These are phyloP conservation scores for Cirrhinus molitorella DNA, from an alignment of 2,797 vertebrate genomes.

Conservation along the genomic window DNA sequence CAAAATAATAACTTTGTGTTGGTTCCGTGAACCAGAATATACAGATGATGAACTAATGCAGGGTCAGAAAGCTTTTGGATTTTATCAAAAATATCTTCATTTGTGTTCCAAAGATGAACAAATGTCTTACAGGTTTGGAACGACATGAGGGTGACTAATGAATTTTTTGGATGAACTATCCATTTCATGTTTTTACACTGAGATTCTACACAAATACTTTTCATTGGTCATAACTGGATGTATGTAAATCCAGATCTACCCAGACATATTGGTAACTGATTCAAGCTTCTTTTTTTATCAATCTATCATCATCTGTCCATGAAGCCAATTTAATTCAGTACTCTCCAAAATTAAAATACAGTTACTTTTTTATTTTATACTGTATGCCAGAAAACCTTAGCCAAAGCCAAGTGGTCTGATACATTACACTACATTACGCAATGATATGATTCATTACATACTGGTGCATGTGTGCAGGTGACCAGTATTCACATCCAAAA, in stretches of 20 bases:
- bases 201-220: not conserved
- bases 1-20: no score
- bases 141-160: no score
- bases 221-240: not conserved
- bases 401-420: not conserved
- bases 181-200: not conserved
- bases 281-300: conserved; percentile 1
- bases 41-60: no score
- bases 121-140: no score
- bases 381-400: not conserved
- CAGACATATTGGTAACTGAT: not conserved
- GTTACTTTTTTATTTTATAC: conserved; percentile 5
- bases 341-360: not conserved
- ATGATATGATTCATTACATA: not conserved
- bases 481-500: not conserved
- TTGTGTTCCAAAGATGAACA: no score
- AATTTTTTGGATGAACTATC: no score
- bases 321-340: conserved; percentile 17
- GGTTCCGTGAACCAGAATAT: no score
- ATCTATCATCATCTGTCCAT: conserved; percentile 1
- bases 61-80: no score
- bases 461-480: not conserved
- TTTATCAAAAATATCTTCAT: no score
- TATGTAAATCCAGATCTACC: not conserved
- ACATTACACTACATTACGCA: not conserved